These are phyloP conservation scores for Myioborus miniatus DNA, from an alignment of 2,797 vertebrate species.

Conservation along the genomic window DNA sequence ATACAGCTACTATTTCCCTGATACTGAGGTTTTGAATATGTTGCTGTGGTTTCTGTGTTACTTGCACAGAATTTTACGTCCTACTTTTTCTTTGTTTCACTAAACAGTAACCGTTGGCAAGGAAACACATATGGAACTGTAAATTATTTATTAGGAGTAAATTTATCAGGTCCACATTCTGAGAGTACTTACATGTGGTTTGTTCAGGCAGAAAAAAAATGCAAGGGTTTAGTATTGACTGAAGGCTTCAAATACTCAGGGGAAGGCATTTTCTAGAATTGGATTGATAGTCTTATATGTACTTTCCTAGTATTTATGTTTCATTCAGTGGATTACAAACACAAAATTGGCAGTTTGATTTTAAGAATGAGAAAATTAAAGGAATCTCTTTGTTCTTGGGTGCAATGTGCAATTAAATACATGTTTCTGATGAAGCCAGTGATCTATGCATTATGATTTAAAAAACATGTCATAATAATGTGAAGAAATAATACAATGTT, in stretches of 20 bases:
- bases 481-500: neutral
- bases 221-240: neutral
- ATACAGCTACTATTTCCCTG: neutral
- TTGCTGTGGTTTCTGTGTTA: constrained; percentile 1
- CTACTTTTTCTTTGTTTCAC: constrained; percentile 24
- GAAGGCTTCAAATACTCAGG: constrained; percentile 17
- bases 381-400: neutral
- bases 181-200: constrained; percentile 40
- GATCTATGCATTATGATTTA: neutral
- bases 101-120: constrained; percentile 55
- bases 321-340: constrained; percentile 1
- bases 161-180: constrained; percentile 65
- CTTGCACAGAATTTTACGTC: neutral
- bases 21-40: neutral
- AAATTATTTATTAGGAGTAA: constrained; percentile 67
- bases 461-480: neutral
- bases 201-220: constrained; percentile 40
- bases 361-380: constrained; percentile 31
- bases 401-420: neutral
- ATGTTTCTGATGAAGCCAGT: neutral
- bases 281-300: neutral
- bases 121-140: constrained; percentile 69
- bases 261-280: constrained; percentile 50
- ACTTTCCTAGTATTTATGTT: constrained; percentile 21
- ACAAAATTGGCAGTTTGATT: neutral